Evolutionary conservation across 2,113 vertebrate genomes (phyloP), one percentile per base, ranked within the genome.

Genomic region (Hippocampus barbouri): DNA sequence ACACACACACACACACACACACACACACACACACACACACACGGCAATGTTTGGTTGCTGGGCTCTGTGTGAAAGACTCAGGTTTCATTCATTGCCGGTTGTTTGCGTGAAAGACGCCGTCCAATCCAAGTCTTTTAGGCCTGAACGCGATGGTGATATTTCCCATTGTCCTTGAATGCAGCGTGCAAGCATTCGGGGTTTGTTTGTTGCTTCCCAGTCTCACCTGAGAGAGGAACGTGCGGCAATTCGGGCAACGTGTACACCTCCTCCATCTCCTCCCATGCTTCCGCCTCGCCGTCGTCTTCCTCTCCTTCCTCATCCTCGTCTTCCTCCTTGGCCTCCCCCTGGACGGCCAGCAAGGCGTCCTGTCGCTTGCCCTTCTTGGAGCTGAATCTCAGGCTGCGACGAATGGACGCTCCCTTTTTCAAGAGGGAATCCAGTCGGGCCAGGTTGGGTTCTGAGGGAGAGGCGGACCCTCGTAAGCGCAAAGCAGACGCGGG

Each of bases 221-320:
- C 81, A 93, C 92, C 90, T 87, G 92, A 93, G 60, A 91, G 78
- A 0, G 91, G 91, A 11, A 74, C 71, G 69, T 38, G 18, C 0
- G 91, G 92, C 40, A 92, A 69, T 25, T 89, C 88, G 43, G 85
- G 89, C 20, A 90, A 83, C 1, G 12, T 75, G 74, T 92, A 93
- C 8, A 43, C 25, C 77, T 89, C 87, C n/a, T 76, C 75, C 0
- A 88, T 14, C 77, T 84, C 80, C 49, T 69, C 49, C 12, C 0
- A 0, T 47, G 18, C 57, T 51, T 10, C 59, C 15, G 45, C 45
- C 25, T 25, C 21, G 21, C 86, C 76, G 60, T 65, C 40, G 18
- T 74, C 69, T 10, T 54, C 45, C 12, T 69, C 56, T 6, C 71
- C 45, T 11, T 64, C n/a, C 38, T 72, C 74, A 2, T 2, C 3